Percentiles rank a stretch among this genome's conserved stretches.
These are phyloP conservation scores for Anthopleura xanthogrammica DNA, from an alignment of 92 coral and sea anemone genomes.

Conservation along the genomic window DNA sequence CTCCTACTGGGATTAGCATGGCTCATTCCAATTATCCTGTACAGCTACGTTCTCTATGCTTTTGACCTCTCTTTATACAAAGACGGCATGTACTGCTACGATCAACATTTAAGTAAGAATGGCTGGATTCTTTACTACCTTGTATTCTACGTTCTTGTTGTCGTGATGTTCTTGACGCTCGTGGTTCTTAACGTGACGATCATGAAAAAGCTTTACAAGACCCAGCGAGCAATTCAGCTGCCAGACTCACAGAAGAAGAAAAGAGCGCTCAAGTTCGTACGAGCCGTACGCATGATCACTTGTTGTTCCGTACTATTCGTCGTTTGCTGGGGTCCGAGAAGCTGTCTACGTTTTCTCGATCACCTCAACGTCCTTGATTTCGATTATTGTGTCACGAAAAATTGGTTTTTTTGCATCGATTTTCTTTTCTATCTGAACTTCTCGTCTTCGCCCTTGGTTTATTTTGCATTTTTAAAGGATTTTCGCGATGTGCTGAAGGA, in stretches of 20 bases:
- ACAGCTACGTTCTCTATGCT: slow-evolving; percentile 26
- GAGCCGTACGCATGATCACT: slow-evolving; percentile 28
- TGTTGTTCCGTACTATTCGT: slow-evolving; percentile 1
- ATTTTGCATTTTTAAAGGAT: slow-evolving; percentile 14
- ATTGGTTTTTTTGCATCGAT: slow-evolving; percentile 6
- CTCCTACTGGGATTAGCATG: slow-evolving; percentile 7
- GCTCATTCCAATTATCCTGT: slow-evolving; percentile 11
- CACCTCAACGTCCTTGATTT: slow-evolving; percentile 5
- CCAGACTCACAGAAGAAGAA: slow-evolving; percentile 25
- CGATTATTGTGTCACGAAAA: not conserved
- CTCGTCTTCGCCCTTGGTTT: slow-evolving; percentile 1
- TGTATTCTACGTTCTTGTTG: slow-evolving; percentile 10
- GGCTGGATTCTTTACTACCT: slow-evolving; percentile 23
- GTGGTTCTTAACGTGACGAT: slow-evolving; percentile 9
- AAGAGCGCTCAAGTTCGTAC: slow-evolving; percentile 5
- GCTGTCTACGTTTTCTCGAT: slow-evolving; percentile 20
- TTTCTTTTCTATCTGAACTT: slow-evolving; percentile 12
- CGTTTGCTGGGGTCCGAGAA: slow-evolving; percentile 24
- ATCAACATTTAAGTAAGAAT: not conserved
- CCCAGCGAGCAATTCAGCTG: slow-evolving; percentile 1
- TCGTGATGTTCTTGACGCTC: slow-evolving; percentile 1
- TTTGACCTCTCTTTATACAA: not conserved
- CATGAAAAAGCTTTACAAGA: slow-evolving; percentile 6
- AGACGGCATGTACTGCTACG: slow-evolving; percentile 1
- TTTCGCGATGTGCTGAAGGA: slow-evolving; percentile 12